Base-by-base conservation (phyloP, 2,888 invertebrate genomes). In the Pristionchus arcanus region DNA sequence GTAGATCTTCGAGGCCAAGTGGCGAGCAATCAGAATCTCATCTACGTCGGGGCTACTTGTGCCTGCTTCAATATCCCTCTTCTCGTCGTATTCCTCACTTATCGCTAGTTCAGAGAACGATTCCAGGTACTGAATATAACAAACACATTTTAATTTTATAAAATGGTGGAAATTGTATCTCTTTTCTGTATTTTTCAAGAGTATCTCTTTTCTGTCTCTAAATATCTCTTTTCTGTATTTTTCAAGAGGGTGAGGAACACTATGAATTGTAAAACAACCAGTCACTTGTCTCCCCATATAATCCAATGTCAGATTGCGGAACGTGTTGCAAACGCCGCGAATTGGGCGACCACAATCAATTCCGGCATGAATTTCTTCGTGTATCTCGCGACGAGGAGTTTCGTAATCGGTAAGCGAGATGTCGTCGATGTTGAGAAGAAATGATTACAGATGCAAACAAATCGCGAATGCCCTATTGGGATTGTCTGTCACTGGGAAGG, bases 361-460 rank as follows among this genome's bases (percentile, higher is more conserved):
- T 90, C 90, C 0, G 89, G 90, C 0, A 66, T 90, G 31, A 86
- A 89, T n/a, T 90, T 90, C 31, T 91, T 91, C 74, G 90, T 91
- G 1, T 91, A 90, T 89, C 90, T 93, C 42, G 89, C 90, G 28
- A 93, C 59, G 90, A 91, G 85, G 93, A 93, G 84, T 93, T 92
- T 87, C 91, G 92, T 21, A 90, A 91, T 31, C 91, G 89, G 91
- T 68, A 53, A n/a, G n/a, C 13, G 4, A 25, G 7, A 9, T 9
- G 11, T 0, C 16, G 2, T 19, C 34, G 2, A 25, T 25, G 21
- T 9, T 37, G 21, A 37, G 5, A 19, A 21, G 37, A 16, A 37
- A 37, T 37, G 5, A 1, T 4, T 81, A 25, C 81, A 81, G 81
- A n/a, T 81, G 81, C 34, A 81, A 81, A 53, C 81, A 53, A 16